Evolutionary conservation across 1,140 invertebrate species (phyloP).

Genomic region (Ylistrum balloti): DNA sequence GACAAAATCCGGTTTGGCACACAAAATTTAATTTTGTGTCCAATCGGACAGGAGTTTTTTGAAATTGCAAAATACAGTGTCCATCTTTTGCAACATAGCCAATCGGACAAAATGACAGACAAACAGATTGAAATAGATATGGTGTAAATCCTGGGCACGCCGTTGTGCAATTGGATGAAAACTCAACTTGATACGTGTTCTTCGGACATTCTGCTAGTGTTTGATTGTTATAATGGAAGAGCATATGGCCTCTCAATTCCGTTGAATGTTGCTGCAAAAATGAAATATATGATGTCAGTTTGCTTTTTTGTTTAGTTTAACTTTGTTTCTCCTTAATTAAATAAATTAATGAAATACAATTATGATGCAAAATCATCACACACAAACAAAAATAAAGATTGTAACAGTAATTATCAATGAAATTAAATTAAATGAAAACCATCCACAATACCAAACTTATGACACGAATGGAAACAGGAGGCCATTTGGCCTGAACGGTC

Average conservation of each 20-base stretch:
- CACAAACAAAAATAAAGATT: no score
- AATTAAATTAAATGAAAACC: no score
- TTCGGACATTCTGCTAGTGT: background rate
- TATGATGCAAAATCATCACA: no score
- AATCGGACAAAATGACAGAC: background rate
- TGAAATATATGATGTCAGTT: no score
- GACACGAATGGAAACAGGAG: no score
- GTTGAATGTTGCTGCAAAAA: background rate
- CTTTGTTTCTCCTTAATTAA: no score
- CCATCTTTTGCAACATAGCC: background rate
- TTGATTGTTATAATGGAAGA: background rate
- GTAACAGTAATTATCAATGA: no score
- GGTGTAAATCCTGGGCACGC: background rate
- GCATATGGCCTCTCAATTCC: background rate
- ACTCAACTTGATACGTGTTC: background rate
- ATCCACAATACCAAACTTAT: no score
- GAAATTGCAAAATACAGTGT: background rate
- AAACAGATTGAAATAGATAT: background rate
- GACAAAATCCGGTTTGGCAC: background rate
- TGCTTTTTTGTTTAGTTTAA: no score
- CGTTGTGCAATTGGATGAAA: background rate
- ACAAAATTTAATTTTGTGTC: background rate
- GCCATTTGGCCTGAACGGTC: no score
- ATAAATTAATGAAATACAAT: no score
- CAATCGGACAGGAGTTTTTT: background rate